These are phyloP conservation scores for Yponomeuta plumbellus DNA, from an alignment of 2,888 invertebrate species.

Conservation along the genomic window DNA sequence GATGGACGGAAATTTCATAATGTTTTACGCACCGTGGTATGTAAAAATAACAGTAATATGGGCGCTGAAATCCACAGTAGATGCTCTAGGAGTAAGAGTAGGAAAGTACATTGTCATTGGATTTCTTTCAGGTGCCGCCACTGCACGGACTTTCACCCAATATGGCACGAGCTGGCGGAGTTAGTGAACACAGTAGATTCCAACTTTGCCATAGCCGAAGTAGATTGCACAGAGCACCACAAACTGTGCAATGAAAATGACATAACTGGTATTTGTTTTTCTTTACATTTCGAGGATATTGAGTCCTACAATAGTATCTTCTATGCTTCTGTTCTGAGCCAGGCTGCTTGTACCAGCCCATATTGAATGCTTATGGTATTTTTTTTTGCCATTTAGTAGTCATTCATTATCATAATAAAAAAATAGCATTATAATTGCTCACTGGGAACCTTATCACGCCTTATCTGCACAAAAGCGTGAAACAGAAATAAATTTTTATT, in stretches of 20 bases:
- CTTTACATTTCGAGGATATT: too few relatives aligned
- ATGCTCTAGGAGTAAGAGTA: neutral
- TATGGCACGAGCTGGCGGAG: slow-evolving; percentile 85
- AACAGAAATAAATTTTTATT: too few relatives aligned
- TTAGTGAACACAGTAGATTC: slow-evolving; percentile 79
- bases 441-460: too few relatives aligned
- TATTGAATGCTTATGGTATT: too few relatives aligned
- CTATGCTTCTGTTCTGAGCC: too few relatives aligned
- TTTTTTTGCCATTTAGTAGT: too few relatives aligned
- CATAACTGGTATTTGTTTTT: slow-evolving; percentile 76
- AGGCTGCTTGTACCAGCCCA: too few relatives aligned
- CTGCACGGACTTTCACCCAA: slow-evolving; percentile 85
- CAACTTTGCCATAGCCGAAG: slow-evolving; percentile 84
- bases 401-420: too few relatives aligned
- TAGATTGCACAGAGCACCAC: slow-evolving; percentile 85
- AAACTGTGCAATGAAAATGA: slow-evolving; percentile 84
- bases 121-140: slow-evolving; percentile 84
- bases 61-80: slow-evolving; percentile 16
- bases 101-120: neutral
- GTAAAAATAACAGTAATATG: slow-evolving; percentile 29
- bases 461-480: too few relatives aligned
- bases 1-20: slow-evolving; percentile 83
- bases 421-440: too few relatives aligned
- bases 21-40: slow-evolving; percentile 89
- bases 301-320: too few relatives aligned